These are phyloP conservation scores for Patella ulyssiponensis DNA, from an alignment of 2,888 invertebrate genomes.

Conservation along the genomic window DNA sequence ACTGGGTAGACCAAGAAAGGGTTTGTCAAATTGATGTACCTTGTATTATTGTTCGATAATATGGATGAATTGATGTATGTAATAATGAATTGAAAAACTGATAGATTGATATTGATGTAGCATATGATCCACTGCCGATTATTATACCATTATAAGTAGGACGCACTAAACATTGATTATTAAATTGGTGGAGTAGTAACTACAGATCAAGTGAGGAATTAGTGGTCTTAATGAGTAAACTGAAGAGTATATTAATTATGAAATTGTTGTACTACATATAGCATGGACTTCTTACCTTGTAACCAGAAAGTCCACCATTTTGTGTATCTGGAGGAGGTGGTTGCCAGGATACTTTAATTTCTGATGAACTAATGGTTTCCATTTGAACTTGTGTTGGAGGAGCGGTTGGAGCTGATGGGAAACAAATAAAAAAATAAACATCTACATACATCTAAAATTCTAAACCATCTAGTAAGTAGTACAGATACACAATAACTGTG, in stretches of 20 bases:
- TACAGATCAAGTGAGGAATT: background rate
- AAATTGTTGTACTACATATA: background rate
- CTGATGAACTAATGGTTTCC: constrained; percentile 87
- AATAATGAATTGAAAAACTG: too few relatives aligned
- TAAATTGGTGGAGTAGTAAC: background rate
- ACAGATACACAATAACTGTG: too few relatives aligned
- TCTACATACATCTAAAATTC: too few relatives aligned
- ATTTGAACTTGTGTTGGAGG: constrained; percentile 87
- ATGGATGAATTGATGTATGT: too few relatives aligned
- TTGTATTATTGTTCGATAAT: too few relatives aligned
- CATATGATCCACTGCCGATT: too few relatives aligned
- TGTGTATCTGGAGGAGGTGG: constrained; percentile 62
- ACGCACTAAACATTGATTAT: background rate
- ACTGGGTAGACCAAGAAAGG: too few relatives aligned
- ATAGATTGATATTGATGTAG: too few relatives aligned
- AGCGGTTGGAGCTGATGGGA: constrained; percentile 84
- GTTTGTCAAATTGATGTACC: too few relatives aligned
- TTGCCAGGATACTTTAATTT: constrained; percentile 60
- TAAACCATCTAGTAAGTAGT: too few relatives aligned
- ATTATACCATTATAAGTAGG: too few relatives aligned
- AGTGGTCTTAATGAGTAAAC: background rate
- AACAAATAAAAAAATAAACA: background rate
- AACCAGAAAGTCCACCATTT: constrained; percentile 70
- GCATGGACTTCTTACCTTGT: constrained; percentile 57
- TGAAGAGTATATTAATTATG: background rate